Evolutionary conservation across 2,113 vertebrate species (phyloP), one percentile per base, ranked within the genome.

Genomic region (Macaca mulatta): DNA sequence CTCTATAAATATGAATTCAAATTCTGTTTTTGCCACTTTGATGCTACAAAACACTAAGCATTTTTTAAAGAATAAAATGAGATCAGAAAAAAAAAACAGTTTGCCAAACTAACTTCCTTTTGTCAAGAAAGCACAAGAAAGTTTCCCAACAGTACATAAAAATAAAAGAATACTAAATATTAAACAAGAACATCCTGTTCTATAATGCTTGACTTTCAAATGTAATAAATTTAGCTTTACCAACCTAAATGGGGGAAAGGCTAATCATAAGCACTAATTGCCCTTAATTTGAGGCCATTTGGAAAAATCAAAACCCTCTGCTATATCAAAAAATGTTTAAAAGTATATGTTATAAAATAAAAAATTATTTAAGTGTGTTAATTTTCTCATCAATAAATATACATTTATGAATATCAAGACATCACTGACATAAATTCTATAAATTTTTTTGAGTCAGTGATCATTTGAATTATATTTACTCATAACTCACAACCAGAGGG

Each of bases 31-130:
- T 96, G 30, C 8, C 48, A 80, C 12, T 81, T 64, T 61, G 72
- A 52, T 90, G 20, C 30, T 80, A 32, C 4, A 52, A 52, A 80
- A 70, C 27, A 57, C 8, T 69, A 81, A 75, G 32, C 9, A 77
- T 52, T 74, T 57, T 89, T 93, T 67, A 16, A 89, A 90, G 32
- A 84, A 85, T 48, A 84, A 93, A 95, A 83, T 55, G 17, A 89
- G 23, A 27, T 67, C 18, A 55, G 9, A 55, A 45, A 88, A 93
- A 45, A 50, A 92, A 80, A 83, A 74, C 18, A 74, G 43, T 40
- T 86, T 78, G 13, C 45, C 59, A 61, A 78, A n/a, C 7, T 64
- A 74, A 90, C 61, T 72, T 89, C 52, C 35, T 30, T 94, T 96
- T 83, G 43, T 57, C 27, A 78, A 87, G 96, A 43, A 16, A 74